Evolutionary conservation across 2,888 invertebrate genomes (phyloP), one percentile per base, ranked within the genome.

Genomic region (Eremobia ochroleuca): DNA sequence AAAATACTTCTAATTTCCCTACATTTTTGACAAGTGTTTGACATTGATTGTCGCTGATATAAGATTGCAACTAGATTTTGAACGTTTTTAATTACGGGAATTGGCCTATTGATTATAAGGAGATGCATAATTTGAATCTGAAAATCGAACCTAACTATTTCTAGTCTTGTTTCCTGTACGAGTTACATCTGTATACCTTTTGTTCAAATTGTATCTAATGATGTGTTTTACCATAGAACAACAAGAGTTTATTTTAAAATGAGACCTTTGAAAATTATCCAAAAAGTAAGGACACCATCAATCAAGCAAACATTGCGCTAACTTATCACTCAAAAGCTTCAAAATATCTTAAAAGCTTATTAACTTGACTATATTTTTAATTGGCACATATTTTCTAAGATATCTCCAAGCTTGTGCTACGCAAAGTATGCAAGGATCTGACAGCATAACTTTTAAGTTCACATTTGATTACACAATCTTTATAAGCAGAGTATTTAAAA

Each of bases 401-500:
- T 75, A 75, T 15, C 18, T 66, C 0, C 4, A 31, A 58, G 68
- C 55, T 62, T 64, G 11, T 31, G 31, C 71, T 66, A 78, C 21
- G 64, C 66, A 75, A 79, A 69, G 21, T 49, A 61, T 59, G 55
- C 66, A 55, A 61, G 74, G 49, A 72, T 64, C 61, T 73, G 70
- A 49, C 65, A n/a, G 58, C 76, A 73, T 65, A 83, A 61, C 64
- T 81, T 52, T 46, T 43, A 79, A 70, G 71, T 28, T 21, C 49
- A 71, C 52, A 43, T 73, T 58, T 31, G 43, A 72, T 77, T 83
- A 73, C 77, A 77, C 71, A 83, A 77, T 73, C 52, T 70, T 34
- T 55, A 28, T 34, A 37, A 40, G 18, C 43, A n/a, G 25, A 1
- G 1, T 9, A 40, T 73, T 70, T 55, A 46, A 46, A 59, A 37